Conservation (phyloP, 1,140 invertebrate species). For the Contarinia nasturtii region DNA sequence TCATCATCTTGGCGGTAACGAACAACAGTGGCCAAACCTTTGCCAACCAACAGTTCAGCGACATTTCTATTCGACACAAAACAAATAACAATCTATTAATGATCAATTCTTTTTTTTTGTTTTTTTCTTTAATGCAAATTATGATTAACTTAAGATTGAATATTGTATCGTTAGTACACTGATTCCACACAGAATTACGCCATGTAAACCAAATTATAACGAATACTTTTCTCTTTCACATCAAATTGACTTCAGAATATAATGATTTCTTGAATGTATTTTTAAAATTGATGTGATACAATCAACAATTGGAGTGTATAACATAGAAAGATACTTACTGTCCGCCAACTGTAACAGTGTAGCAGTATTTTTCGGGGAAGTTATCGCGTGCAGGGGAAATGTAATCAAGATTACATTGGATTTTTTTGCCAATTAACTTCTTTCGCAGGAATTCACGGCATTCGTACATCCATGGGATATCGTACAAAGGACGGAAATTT, state of each 20-base stretch:
- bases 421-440: constrained; percentile 89
- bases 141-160: too few species aligned
- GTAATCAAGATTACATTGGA: constrained; percentile 87
- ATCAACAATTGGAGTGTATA: background rate
- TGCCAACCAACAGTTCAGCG: constrained; percentile 80
- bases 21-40: constrained; percentile 83
- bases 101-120: too few species aligned
- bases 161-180: constrained; percentile 1
- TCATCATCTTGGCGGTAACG: constrained; percentile 90
- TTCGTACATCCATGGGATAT: constrained; percentile 96
- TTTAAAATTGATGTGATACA: background rate
- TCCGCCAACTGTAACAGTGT: constrained; percentile 70
- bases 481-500: constrained; percentile 75
- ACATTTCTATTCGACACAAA: constrained; percentile 50
- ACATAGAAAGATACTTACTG: constrained; percentile 34
- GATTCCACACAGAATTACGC: background rate
- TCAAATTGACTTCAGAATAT: background rate
- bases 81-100: background rate
- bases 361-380: constrained; percentile 90
- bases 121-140: too few species aligned
- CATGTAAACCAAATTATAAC: constrained; percentile 1
- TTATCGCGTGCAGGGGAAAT: constrained; percentile 83
- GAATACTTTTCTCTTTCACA: background rate
- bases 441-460: constrained; percentile 93
- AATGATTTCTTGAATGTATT: background rate